Conservation (phyloP, 2,888 invertebrate genomes). For the Hydropsyche betteni region DNA sequence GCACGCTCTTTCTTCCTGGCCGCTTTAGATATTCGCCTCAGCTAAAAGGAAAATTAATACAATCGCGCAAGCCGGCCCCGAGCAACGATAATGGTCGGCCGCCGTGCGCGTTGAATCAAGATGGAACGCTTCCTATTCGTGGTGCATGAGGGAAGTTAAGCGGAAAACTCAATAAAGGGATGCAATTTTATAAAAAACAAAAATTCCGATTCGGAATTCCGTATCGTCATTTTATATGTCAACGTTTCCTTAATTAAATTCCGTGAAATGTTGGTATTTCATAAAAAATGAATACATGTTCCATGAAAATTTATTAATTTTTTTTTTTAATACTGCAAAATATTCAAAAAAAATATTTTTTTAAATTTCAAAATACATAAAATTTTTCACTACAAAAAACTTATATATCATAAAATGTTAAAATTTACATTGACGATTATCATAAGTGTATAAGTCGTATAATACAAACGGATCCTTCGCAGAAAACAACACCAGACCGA, state of each 20-base stretch:
- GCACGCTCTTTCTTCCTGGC: background rate
- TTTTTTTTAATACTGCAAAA: background rate
- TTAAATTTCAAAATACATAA: background rate
- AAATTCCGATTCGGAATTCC: background rate
- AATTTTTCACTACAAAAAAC: background rate
- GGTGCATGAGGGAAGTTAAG: too few species aligned
- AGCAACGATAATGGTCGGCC: slow-evolving; percentile 2
- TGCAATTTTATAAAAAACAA: background rate
- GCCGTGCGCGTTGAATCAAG: slow-evolving; percentile 11
- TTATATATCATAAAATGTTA: too few species aligned
- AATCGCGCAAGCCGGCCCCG: background rate
- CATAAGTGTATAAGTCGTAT: too few species aligned
- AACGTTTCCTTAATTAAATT: background rate
- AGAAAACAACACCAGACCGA: background rate
- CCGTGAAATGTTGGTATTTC: background rate
- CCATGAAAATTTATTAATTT: background rate
- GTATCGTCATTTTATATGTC: background rate
- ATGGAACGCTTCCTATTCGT: background rate
- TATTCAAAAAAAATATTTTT: too few species aligned
- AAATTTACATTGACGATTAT: too few species aligned
- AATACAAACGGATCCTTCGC: too few species aligned
- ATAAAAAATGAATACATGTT: background rate
- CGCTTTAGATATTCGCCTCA: slow-evolving; percentile 18
- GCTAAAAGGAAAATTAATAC: slow-evolving; percentile 32
- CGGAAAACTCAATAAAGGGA: background rate